Percentiles rank a stretch among this genome's conserved stretches.
phyloP scores from a whole-genome alignment of 2,888 invertebrate species.

The Notocelia uddmanniana region DNA sequence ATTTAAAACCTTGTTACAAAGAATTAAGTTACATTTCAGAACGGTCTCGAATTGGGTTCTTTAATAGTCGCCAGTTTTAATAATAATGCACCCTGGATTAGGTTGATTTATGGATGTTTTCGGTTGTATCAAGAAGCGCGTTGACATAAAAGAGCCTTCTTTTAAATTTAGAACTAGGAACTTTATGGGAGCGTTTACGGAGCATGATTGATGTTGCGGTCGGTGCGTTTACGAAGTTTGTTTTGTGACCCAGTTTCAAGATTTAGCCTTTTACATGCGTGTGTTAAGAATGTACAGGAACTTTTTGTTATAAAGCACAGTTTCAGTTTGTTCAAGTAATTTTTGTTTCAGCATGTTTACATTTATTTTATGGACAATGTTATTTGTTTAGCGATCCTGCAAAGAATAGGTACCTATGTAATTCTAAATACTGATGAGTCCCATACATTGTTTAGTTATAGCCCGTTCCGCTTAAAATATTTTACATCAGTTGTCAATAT shows the following conservation, averaged over 20 bases:
- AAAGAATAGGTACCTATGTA: no score
- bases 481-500: no score
- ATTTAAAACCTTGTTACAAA: conserved; percentile 23
- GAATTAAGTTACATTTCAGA: neutral
- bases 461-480: no score
- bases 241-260: conserved; percentile 36
- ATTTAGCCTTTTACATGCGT: conserved; percentile 3
- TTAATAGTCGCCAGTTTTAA: conserved; percentile 45
- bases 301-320: neutral
- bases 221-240: conserved; percentile 39
- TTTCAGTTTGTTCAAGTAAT: neutral
- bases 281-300: neutral
- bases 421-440: no score
- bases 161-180: conserved; percentile 48
- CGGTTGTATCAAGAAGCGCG: conserved; percentile 52
- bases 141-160: conserved; percentile 50
- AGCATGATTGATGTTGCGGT: conserved; percentile 50
- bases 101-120: conserved; percentile 56
- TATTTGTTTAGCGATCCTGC: no score
- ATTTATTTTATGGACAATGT: neutral
- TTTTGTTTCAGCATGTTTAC: neutral
- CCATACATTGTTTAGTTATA: no score
- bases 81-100: conserved; percentile 56
- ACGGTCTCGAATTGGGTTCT: conserved; percentile 3
- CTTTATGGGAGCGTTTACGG: conserved; percentile 44